A percentile compares a stretch with the other conserved stretches of the same genome.
Evolutionary conservation across 2,888 invertebrate species (phyloP).

Genomic region (Diarsia mendica): DNA sequence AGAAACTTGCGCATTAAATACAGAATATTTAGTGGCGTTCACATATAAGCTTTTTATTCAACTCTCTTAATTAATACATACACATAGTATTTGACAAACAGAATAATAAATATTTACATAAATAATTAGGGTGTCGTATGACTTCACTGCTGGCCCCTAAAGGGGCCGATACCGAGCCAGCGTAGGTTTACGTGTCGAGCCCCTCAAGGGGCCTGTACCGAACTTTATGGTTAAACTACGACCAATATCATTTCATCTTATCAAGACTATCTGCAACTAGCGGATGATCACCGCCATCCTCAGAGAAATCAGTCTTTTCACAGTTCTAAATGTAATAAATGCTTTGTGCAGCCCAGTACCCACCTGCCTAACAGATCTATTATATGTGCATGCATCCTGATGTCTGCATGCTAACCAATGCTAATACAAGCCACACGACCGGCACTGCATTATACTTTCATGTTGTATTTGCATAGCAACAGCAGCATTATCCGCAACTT

Average conservation of each 20-base stretch:
- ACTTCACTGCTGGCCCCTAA: too few species aligned
- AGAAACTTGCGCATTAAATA: too few species aligned
- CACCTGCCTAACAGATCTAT: constrained; percentile 12
- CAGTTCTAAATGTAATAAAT: not conserved
- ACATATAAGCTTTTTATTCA: too few species aligned
- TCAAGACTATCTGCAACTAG: not conserved
- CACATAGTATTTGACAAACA: too few species aligned
- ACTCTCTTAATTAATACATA: too few species aligned
- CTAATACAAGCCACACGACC: not conserved
- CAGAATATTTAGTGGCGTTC: too few species aligned
- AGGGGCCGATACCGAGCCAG: too few species aligned
- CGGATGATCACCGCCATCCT: not conserved
- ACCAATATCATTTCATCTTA: not conserved
- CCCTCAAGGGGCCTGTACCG: too few species aligned
- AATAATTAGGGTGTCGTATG: too few species aligned
- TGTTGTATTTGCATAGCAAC: constrained; percentile 26
- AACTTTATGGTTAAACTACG: too few species aligned
- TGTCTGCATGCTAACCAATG: not conserved
- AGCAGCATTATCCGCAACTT: constrained; percentile 14
- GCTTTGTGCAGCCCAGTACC: not conserved
- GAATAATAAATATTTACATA: too few species aligned
- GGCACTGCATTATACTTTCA: constrained; percentile 15
- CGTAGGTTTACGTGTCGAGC: too few species aligned
- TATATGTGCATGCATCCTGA: constrained; percentile 2
- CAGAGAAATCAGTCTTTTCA: constrained; percentile 22